A percentile compares a stretch with the other conserved stretches of the same genome.
phyloP scores from a whole-genome alignment of 2,888 invertebrate species.

The Fragum fragum region DNA sequence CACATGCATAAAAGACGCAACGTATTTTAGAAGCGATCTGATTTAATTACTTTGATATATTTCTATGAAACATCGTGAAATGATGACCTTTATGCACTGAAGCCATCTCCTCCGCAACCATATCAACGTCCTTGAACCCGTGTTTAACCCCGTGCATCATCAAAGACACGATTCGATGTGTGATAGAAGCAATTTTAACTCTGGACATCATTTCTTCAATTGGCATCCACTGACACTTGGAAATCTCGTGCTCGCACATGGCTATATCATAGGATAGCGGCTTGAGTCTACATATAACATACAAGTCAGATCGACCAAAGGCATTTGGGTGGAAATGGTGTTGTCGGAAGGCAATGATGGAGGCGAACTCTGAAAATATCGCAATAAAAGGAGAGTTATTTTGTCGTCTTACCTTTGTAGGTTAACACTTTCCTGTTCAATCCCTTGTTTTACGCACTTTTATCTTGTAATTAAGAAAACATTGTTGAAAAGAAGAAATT shows the following conservation, averaged over 20 bases:
- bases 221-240: slow-evolving; percentile 82
- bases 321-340: slow-evolving; percentile 84
- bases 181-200: slow-evolving; percentile 74
- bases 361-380: slow-evolving; percentile 82
- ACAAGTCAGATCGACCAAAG: slow-evolving; percentile 85
- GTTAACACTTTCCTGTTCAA: no score
- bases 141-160: slow-evolving; percentile 74
- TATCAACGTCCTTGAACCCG: slow-evolving; percentile 81
- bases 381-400: no score
- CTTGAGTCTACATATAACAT: slow-evolving; percentile 82
- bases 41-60: slow-evolving; percentile 1
- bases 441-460: no score
- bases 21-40: no score
- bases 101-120: slow-evolving; percentile 73
- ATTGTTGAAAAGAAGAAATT: no score
- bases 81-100: slow-evolving; percentile 81
- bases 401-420: no score
- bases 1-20: no score
- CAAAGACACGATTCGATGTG: slow-evolving; percentile 72
- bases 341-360: slow-evolving; percentile 83
- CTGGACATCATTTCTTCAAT: slow-evolving; percentile 72
- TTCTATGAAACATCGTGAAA: slow-evolving; percentile 74
- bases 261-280: slow-evolving; percentile 80
- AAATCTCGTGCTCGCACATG: slow-evolving; percentile 81
- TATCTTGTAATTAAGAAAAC: no score